Evolutionary conservation across 2,113 vertebrate genomes (phyloP), one percentile per base, ranked within the genome.

Genomic region (Craseonycteris thonglongyai): DNA sequence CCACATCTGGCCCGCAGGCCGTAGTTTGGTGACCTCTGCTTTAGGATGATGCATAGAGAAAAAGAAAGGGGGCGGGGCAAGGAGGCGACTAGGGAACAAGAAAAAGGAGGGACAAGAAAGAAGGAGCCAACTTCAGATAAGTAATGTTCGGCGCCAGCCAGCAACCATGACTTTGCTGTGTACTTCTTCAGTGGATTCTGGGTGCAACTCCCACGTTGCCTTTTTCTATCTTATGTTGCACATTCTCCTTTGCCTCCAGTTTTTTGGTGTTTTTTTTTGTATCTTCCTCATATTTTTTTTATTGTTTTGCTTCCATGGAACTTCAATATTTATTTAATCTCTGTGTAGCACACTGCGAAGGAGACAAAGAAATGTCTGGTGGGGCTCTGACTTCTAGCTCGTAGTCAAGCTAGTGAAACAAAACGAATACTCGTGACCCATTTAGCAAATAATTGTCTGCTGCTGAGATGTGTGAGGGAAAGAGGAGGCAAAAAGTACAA

Each of bases 401-500:
- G 19, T 54, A 58, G 30, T 88, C 56, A 28, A 68, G 13, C 12
- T 10, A 22, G 42, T 88, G 68, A 85, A 76, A 88, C 63, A 63
- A 90, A 95, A 65, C 40, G 47, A 80, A 79, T 30, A 78, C 90
- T 69, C 9, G 21, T 14, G n/a, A 90, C 4, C 22, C 35, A 78
- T 68, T 76, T 88, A 78, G n/a, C 61, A 78, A 85, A 81, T 33
- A 40, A 24, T 58, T 66, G 38, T 45, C 38, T 58, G 24, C 66
- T 72, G 54, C 74, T 61, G 26, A 84, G 42, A 74, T 86, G 21
- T 54, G 16, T 18, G 21, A 38, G 6, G 35, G 33, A 94, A 69
- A 65, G 35, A 30, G 6, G 42, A 92, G 88, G 54, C 21, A 45
- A 74, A 84, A 66, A 14, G 14, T 28, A 0, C 28, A 40, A 14